Conservation (phyloP, 1,140 invertebrate species). For the Tetraneura akinire region DNA sequence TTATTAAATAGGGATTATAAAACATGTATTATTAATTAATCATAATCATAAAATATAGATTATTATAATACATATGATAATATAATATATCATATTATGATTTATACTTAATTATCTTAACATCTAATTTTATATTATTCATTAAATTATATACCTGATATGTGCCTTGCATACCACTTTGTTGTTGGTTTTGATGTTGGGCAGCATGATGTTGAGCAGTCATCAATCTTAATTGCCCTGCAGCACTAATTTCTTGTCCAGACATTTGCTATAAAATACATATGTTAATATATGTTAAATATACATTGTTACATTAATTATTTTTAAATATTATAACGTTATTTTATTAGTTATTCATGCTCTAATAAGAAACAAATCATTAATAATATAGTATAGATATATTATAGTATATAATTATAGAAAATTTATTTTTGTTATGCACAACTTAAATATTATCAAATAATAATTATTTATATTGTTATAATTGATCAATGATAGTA, state of each 20-base stretch:
- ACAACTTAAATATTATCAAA: background rate
- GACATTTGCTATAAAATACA: conserved; percentile 45
- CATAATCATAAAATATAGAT: no score
- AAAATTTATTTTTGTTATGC: background rate
- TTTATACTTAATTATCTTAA: no score
- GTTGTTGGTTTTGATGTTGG: conserved; percentile 55
- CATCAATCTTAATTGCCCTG: conserved; percentile 65
- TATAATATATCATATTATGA: no score
- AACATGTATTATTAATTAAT: no score
- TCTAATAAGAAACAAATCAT: background rate
- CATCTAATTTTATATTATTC: no score
- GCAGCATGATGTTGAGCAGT: conserved; percentile 76
- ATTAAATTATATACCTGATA: conserved; percentile 7
- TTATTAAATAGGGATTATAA: no score
- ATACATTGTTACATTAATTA: background rate
- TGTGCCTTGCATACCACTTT: conserved; percentile 43
- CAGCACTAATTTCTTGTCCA: conserved; percentile 59
- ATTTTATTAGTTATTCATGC: conserved; percentile 20
- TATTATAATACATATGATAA: no score
- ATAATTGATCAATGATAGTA: background rate
- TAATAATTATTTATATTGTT: background rate
- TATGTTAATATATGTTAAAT: background rate
- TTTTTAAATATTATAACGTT: conserved; percentile 2
- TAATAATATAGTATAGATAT: background rate
- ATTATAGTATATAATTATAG: no score